Base-by-base conservation (phyloP, 2,113 vertebrate species). In the Regulus satrapa region DNA sequence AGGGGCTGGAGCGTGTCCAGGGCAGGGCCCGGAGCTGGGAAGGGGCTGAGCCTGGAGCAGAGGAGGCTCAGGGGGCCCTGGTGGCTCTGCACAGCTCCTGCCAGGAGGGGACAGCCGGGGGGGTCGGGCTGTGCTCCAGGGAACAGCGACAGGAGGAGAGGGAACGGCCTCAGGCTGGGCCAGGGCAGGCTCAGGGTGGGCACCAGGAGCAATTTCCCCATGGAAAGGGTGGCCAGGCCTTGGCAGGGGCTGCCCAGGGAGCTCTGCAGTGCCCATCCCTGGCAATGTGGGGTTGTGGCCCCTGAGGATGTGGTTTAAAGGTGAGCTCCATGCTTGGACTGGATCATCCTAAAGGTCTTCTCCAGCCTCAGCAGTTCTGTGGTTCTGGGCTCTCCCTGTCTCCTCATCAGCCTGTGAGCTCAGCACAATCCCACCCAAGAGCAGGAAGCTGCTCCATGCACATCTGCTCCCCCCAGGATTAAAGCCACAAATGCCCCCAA, bases 401-500 rank as follows among this genome's bases (percentile, higher is more conserved):
- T 59, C 21, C 54, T 68, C 12, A 4, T 0, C 2, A 2, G 4
- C 19, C 18, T 75, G 28, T 8, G 54, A 83, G 51, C 19, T 78
- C 73, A 51, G 45, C 21, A 24, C 38, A 19, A 49, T 12, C 31
- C 40, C 48, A 83, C 6, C 11, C 10, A 3, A 3, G 48, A 87
- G 56, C 52, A 81, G 62, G 85, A 48, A 63, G 56, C 66, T 81
- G 15, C 43, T 81, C 10, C 59, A 55, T 1, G 25, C 20, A 46
- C 32, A 32, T 26, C 61, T 10, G 2, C 7, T 48, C n/a, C 10
- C 4, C 1, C 16, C 49, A 28, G 54, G 16, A 18, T 52, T 64
- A 55, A 78, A 89, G 19, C 45, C 56, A 25, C 51, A 29, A 73
- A 34, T 0, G 2, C 19, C 32, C 1, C 0, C 1, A 34, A 61